phyloP scores from a whole-genome alignment of 1,140 invertebrate species.

The Macrocentrus cingulum region DNA sequence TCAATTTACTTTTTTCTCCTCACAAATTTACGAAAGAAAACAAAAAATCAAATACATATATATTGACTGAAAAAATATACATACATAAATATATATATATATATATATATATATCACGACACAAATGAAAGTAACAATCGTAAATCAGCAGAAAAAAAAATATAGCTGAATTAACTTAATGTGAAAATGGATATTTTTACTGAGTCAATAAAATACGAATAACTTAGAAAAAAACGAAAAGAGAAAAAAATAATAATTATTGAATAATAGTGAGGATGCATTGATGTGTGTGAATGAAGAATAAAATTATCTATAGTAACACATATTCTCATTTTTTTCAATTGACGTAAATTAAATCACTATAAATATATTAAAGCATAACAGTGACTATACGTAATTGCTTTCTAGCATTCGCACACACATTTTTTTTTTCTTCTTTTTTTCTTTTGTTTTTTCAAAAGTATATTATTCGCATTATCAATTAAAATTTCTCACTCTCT shows the following conservation, averaged over 20 bases:
- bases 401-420: conserved; percentile 5
- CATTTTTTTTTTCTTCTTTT: conserved; percentile 12
- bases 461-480: background rate
- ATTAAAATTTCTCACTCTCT: too few species aligned
- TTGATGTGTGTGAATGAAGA: conserved; percentile 31
- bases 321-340: conserved; percentile 38
- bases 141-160: too few species aligned
- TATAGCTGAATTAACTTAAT: too few species aligned
- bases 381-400: conserved; percentile 47
- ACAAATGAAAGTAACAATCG: too few species aligned
- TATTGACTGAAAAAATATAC: too few species aligned
- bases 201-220: conserved; percentile 10
- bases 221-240: conserved; percentile 19
- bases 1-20: too few species aligned
- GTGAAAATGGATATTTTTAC: too few species aligned
- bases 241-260: conserved; percentile 31
- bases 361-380: conserved; percentile 52
- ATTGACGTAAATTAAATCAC: conserved; percentile 46
- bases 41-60: too few species aligned
- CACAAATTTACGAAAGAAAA: too few species aligned
- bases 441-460: background rate
- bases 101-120: too few species aligned
- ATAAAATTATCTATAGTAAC: conserved; percentile 40
- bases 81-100: too few species aligned
- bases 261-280: conserved; percentile 34